Evolutionary conservation across 1,140 invertebrate species (phyloP), one percentile per base, ranked within the genome.

Genomic region (Streblospio benedicti): DNA sequence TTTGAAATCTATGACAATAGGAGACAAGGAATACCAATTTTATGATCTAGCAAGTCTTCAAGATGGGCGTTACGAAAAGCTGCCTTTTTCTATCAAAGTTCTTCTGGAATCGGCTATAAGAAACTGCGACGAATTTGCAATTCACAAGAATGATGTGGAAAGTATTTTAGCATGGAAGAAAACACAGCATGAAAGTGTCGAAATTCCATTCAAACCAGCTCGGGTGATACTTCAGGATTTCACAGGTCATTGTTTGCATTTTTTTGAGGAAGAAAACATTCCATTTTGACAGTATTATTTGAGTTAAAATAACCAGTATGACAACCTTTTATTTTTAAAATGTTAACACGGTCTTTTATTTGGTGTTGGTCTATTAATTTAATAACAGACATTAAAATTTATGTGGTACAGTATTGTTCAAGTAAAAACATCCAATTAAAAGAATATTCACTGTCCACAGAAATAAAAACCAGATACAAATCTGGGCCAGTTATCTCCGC

Each of bases 61-160:
- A 30, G 76, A 78, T 59, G 72, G 81, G 59, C 83, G 87, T 81
- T 92, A 91, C 83, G 85, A 75, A 14, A 73, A 76, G 28, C 79
- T 98, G n/a, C 96, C 96, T 0, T 97, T 85, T 79, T 96, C 91
- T 3, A 89, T 99, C 54, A 82, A 93, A 71, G 87, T 97, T 5
- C 80, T 99, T 1, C 79, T 99, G 66, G 96, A 99, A 80, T 93
- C 93, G 5, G 92, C 91, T 31, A 86, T 99, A 0, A 81, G 96
- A 57, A 94, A 95, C 80, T 98, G 94, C 78, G 95, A 99, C 80
- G 88, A 91, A 67, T 97, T 97, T 73, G 90, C 94, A 75, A 75
- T 85, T 9, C 83, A 85, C 43, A 82, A 88, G 72, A 80, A 83
- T 53, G 94, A 99, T 82, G 92, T 98, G 0, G 78, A 89, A 60